These are phyloP conservation scores for Temnopleurus reevesii DNA, from an alignment of 53 echinoderm and acorn worm genomes.

Conservation along the genomic window DNA sequence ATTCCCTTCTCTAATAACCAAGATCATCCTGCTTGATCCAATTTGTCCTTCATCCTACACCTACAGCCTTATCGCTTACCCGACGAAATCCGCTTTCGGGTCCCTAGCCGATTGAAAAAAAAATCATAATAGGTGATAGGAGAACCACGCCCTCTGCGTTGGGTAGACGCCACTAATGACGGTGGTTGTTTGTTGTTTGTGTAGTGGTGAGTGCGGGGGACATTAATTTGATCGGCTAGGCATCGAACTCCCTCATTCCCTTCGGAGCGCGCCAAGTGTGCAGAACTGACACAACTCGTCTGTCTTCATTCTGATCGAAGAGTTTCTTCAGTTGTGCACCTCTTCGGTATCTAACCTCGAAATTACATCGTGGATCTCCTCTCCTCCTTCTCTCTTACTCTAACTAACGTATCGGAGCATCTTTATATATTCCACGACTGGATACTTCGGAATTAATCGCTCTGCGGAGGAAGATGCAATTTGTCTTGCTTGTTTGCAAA, in stretches of 20 bases:
- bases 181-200: neutral
- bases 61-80: neutral
- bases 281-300: constrained; percentile 35
- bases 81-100: neutral
- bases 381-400: neutral
- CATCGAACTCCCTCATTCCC: constrained; percentile 1
- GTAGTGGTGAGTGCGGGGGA: neutral
- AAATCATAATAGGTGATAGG: neutral
- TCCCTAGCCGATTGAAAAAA: neutral
- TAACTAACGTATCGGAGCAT: too few relatives aligned
- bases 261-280: neutral
- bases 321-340: constrained; percentile 11
- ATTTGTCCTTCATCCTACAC: neutral
- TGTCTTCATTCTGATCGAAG: constrained; percentile 24
- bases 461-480: neutral
- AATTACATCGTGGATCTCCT: neutral
- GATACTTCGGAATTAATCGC: constrained; percentile 34
- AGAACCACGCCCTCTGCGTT: neutral
- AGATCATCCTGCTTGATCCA: neutral
- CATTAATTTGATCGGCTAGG: constrained; percentile 31
- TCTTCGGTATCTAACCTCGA: neutral
- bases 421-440: neutral
- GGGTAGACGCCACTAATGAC: neutral
- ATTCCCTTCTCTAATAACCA: constrained; percentile 10
- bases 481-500: constrained; percentile 26